Conservation (phyloP, 2,888 invertebrate species). For the Lingula anatina region DNA sequence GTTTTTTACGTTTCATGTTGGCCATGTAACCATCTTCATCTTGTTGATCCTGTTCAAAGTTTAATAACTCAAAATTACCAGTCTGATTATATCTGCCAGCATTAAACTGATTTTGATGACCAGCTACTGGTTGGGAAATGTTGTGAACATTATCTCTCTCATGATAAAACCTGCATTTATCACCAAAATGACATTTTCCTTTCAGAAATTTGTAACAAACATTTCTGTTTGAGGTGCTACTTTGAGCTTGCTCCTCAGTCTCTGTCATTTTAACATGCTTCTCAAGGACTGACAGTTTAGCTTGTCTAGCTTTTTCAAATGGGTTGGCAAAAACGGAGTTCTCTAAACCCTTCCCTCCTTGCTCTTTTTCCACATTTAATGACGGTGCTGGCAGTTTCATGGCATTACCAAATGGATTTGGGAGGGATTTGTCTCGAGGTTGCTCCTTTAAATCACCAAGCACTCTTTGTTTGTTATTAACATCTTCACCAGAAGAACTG, state of each 20-base stretch:
- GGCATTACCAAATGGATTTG: too few species aligned
- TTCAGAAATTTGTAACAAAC: conserved; percentile 91
- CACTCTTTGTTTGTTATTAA: too few species aligned
- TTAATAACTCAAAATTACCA: too few species aligned
- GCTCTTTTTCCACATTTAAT: conserved; percentile 5
- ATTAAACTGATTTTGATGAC: not conserved
- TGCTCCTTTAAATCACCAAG: too few species aligned
- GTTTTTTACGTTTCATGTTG: conserved; percentile 60
- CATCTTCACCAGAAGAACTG: too few species aligned
- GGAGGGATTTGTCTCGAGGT: too few species aligned
- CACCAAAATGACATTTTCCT: conserved; percentile 84
- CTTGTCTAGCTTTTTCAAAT: conserved; percentile 77
- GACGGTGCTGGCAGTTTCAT: conserved; percentile 13
- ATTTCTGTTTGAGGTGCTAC: conserved; percentile 69
- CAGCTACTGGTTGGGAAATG: conserved; percentile 1
- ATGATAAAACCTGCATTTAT: conserved; percentile 87
- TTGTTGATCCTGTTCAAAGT: conserved; percentile 1
- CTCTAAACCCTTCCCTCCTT: not conserved
- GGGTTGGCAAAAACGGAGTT: conserved; percentile 80
- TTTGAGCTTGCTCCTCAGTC: conserved; percentile 55
- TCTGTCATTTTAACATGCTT: conserved; percentile 88
- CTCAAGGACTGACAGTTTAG: conserved; percentile 79
- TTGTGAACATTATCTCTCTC: conserved; percentile 65
- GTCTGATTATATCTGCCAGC: conserved; percentile 25
- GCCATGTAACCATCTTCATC: conserved; percentile 50